Conservation (phyloP, 2,113 vertebrate species). For the Saimiri boliviensis region DNA sequence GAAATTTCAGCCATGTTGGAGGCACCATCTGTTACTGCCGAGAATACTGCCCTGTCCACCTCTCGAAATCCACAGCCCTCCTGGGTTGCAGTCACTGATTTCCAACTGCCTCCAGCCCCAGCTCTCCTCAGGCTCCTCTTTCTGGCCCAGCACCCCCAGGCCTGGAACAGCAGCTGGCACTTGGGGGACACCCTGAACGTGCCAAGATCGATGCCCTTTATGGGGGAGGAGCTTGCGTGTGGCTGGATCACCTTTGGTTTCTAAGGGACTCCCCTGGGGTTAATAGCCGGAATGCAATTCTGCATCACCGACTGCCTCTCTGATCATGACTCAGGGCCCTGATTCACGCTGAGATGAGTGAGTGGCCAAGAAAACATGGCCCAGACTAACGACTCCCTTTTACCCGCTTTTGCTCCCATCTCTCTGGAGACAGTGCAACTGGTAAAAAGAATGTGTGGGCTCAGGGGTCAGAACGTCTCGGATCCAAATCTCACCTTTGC, state of each 20-base stretch:
- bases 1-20: accelerated
- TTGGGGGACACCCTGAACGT: accelerated
- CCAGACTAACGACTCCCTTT: accelerated
- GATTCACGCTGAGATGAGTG: not conserved
- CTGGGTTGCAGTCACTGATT: not conserved
- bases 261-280: not conserved
- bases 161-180: not conserved
- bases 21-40: not conserved
- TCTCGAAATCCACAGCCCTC: not conserved
- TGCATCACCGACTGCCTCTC: accelerated
- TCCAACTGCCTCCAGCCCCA: not conserved
- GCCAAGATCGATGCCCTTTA: accelerated
- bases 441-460: accelerated
- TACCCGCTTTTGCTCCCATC: not conserved
- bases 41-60: accelerated
- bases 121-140: not conserved
- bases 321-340: not conserved
- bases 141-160: not conserved
- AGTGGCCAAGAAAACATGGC: not conserved
- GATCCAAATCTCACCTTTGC: not conserved
- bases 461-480: not conserved
- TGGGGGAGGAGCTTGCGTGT: accelerated
- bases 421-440: not conserved
- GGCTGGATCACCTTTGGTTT: not conserved
- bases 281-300: not conserved